Conservation (phyloP, 2,888 invertebrate species). For the Drosophila flavopinicola region DNA sequence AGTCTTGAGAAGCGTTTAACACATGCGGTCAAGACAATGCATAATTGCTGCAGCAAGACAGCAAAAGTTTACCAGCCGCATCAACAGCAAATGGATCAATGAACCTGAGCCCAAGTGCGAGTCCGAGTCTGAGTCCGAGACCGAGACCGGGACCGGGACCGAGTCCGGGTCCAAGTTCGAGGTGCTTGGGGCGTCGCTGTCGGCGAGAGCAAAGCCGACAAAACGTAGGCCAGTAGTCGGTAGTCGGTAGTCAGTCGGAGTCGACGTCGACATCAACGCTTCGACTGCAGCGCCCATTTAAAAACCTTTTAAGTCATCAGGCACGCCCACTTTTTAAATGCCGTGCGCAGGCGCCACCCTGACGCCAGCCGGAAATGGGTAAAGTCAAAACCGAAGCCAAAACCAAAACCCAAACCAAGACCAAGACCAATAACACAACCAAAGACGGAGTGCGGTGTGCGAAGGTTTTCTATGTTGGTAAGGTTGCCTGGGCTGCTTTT, state of each 20-base stretch:
- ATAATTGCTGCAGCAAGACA: conserved; percentile 35
- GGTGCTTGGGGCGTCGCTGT: conserved; percentile 68
- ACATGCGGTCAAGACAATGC: conserved; percentile 40
- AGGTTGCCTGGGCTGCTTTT: conserved; percentile 31
- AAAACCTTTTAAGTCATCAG: conserved; percentile 82
- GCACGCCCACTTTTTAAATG: conserved; percentile 76
- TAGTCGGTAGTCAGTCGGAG: conserved; percentile 6
- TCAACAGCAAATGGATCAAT: conserved; percentile 61
- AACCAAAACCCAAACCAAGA: too few relatives aligned
- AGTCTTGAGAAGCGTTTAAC: conserved; percentile 59
- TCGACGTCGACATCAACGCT: conserved; percentile 6
- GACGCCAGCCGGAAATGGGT: conserved; percentile 80
- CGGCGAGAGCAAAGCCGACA: conserved; percentile 66
- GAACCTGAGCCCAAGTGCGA: conserved; percentile 51
- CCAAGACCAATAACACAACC: conserved; percentile 15
- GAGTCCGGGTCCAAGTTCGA: conserved; percentile 3
- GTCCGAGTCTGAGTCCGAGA: background rate
- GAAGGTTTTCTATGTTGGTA: conserved; percentile 34
- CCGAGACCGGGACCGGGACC: background rate
- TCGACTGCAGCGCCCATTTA: conserved; percentile 65
- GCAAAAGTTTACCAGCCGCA: conserved; percentile 12
- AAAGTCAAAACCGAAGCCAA: conserved; percentile 23
- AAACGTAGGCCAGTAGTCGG: conserved; percentile 39
- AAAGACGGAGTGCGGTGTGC: background rate
- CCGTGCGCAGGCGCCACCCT: conserved; percentile 76